These are phyloP conservation scores for Xiphias gladius DNA, from an alignment of 2,113 vertebrate species.

Conservation along the genomic window DNA sequence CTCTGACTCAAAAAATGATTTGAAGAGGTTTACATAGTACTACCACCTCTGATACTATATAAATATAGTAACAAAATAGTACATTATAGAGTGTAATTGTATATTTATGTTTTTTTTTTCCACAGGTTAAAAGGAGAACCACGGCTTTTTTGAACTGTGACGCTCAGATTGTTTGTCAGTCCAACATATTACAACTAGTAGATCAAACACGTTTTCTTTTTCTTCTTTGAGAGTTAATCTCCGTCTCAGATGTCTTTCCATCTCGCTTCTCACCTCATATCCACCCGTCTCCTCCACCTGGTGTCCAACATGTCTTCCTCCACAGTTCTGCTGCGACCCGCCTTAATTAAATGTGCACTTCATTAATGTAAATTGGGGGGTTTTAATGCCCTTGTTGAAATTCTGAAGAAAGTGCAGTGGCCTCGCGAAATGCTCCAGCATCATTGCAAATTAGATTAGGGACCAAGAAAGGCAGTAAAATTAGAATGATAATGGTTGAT, in stretches of 20 bases:
- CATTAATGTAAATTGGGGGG: constrained; percentile 99
- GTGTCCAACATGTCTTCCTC: constrained; percentile 80
- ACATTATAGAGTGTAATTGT: no score
- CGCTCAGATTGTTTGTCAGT: no score
- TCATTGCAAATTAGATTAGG: constrained; percentile 99
- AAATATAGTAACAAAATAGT: no score
- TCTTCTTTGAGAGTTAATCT: neutral
- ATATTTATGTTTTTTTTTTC: no score
- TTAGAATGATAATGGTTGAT: constrained; percentile 99
- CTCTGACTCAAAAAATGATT: no score
- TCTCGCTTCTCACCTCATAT: constrained; percentile 17
- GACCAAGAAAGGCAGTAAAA: constrained; percentile 99
- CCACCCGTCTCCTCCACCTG: constrained; percentile 32
- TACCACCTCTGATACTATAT: no score
- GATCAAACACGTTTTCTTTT: no score
- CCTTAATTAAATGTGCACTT: constrained; percentile 99
- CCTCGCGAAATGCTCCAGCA: constrained; percentile 96
- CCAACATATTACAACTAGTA: no score
- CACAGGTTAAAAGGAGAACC: no score
- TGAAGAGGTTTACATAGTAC: no score
- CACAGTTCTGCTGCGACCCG: constrained; percentile 86
- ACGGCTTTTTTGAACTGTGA: no score
- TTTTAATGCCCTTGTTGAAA: constrained; percentile 99
- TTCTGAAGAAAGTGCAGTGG: constrained; percentile 99
- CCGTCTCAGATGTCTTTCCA: neutral